Conservation (phyloP, 2,888 invertebrate species). For the Monoplex corrugatus region DNA sequence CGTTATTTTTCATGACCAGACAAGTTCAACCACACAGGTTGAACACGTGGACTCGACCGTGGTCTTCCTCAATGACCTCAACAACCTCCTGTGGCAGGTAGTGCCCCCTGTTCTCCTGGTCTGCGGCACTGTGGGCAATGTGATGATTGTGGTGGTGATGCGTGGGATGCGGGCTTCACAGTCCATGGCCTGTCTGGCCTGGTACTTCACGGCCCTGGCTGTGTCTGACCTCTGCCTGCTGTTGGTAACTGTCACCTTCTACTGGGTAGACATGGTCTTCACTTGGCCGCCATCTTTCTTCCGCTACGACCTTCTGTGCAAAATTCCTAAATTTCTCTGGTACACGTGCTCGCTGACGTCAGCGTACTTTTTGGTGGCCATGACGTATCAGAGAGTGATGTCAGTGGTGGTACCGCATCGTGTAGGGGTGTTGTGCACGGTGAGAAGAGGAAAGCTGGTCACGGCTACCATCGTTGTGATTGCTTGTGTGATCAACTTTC, state of each 20-base stretch:
- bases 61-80: neutral
- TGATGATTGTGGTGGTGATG: neutral
- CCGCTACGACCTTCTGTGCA: neutral
- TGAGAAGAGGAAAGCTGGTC: too few relatives aligned
- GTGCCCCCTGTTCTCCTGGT: neutral
- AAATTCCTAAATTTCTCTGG: neutral
- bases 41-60: too few relatives aligned
- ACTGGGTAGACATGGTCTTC: neutral
- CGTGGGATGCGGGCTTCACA: neutral
- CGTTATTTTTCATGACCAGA: too few relatives aligned
- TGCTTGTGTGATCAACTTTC: too few relatives aligned
- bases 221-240: neutral
- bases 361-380: neutral
- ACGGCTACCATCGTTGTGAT: too few relatives aligned
- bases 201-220: constrained; percentile 3
- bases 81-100: neutral
- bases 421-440: too few relatives aligned
- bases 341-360: neutral
- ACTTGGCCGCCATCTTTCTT: neutral
- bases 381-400: neutral
- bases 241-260: neutral
- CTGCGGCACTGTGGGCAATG: neutral
- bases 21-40: too few relatives aligned
- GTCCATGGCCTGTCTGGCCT: neutral
- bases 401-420: too few relatives aligned